Evolutionary conservation across 2,113 vertebrate genomes (phyloP).

Genomic region (Crotophaga sulcirostris): DNA sequence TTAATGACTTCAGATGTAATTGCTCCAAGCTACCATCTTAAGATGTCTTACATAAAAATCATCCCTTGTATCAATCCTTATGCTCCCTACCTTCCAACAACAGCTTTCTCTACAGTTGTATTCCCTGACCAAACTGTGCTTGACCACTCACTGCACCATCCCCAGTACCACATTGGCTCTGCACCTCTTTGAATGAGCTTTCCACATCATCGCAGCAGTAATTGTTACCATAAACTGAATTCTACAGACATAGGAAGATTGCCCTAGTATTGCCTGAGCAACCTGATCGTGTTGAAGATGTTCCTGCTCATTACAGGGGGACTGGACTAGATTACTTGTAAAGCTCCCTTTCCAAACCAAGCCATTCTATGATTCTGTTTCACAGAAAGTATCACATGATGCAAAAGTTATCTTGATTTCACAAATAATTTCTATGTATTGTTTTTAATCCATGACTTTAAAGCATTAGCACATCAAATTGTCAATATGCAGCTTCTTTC

Average conservation of each 20-base stretch:
- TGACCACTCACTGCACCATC: background rate
- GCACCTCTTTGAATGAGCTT: background rate
- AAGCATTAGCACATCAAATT: background rate
- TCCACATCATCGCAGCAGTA: rapidly evolving
- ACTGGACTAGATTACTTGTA: too few relatives aligned
- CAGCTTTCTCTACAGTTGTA: background rate
- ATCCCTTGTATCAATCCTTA: background rate
- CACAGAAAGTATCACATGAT: background rate
- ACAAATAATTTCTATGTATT: background rate
- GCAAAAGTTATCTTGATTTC: background rate
- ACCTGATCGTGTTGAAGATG: too few relatives aligned
- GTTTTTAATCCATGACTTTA: too few relatives aligned
- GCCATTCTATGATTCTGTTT: background rate
- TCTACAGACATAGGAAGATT: background rate
- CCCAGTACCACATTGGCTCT: rapidly evolving
- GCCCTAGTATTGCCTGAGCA: too few relatives aligned
- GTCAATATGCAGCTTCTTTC: background rate
- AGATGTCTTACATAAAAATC: background rate
- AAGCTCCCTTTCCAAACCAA: too few relatives aligned
- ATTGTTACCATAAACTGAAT: background rate
- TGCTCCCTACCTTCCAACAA: background rate
- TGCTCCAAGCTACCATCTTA: conserved; percentile 18
- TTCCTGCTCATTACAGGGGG: too few relatives aligned
- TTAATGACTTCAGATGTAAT: conserved; percentile 14
- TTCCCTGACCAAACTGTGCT: background rate